Evolutionary conservation across 1,140 invertebrate species (phyloP).

Genomic region (Nebria ingens): DNA sequence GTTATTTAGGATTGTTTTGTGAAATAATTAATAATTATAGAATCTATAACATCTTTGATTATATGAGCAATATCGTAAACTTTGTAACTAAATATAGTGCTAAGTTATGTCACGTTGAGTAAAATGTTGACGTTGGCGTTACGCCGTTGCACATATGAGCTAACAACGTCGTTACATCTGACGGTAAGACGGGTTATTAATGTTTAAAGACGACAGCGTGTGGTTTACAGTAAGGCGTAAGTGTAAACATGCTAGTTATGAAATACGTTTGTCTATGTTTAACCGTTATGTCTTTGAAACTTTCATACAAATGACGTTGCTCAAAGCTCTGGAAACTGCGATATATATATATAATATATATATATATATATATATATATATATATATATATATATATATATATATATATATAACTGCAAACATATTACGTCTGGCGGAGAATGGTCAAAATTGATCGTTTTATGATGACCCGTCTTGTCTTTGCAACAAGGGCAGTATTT

Average conservation of each 20-base stretch:
- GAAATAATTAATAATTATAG: too few relatives aligned
- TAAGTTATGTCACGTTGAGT: too few relatives aligned
- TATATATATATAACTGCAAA: neutral
- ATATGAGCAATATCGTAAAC: too few relatives aligned
- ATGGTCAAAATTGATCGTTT: neutral
- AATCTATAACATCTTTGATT: too few relatives aligned
- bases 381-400: neutral
- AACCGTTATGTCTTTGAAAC: too few relatives aligned
- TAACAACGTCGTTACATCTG: neutral
- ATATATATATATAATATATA: neutral
- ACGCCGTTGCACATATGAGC: too few relatives aligned
- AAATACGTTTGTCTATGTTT: slow-evolving; percentile 1
- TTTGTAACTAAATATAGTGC: too few relatives aligned
- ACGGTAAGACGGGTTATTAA: neutral
- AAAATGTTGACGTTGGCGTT: too few relatives aligned
- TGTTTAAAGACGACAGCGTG: slow-evolving; percentile 1
- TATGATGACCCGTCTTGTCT: too few relatives aligned
- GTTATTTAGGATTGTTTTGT: too few relatives aligned
- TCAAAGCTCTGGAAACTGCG: neutral
- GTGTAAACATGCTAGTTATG: neutral
- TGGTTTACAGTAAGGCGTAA: neutral
- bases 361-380: neutral
- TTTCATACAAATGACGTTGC: neutral
- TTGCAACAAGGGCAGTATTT: too few relatives aligned
- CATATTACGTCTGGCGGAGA: too few relatives aligned